Conservation (phyloP, 35 echinoderm and acorn worm genomes). For the Heliocidaris tuberculata region DNA sequence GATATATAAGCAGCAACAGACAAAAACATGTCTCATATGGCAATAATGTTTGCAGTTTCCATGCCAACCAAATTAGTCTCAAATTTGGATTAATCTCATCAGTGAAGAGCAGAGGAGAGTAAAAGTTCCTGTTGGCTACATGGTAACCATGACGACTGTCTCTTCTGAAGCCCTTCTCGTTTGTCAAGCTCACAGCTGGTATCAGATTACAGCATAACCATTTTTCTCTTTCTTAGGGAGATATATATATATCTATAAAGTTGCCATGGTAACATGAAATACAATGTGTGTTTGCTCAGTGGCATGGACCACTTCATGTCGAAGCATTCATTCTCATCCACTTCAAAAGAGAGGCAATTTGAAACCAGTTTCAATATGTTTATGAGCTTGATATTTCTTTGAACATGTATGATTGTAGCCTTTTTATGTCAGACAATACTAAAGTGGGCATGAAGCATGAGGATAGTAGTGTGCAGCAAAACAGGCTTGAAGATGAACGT, state of each 20-base stretch:
- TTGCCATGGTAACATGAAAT: conserved; percentile 24
- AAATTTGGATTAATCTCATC: conserved; percentile 22
- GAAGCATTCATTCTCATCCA: background rate
- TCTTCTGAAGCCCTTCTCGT: background rate
- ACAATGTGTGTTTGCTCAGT: conserved; percentile 24
- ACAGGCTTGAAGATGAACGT: background rate
- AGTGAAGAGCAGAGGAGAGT: conserved; percentile 25
- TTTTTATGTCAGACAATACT: background rate
- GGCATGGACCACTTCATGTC: background rate
- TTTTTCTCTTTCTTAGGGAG: background rate
- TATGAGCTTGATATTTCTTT: background rate
- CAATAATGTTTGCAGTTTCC: background rate
- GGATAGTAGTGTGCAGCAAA: background rate
- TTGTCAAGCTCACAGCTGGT: conserved; percentile 27
- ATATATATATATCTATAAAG: background rate
- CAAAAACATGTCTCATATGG: background rate
- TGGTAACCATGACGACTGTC: conserved; percentile 25
- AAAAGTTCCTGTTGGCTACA: conserved; percentile 24
- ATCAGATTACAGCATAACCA: background rate
- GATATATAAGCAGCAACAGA: background rate
- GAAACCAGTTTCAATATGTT: background rate
- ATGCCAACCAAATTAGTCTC: conserved; percentile 20
- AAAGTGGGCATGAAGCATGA: background rate
- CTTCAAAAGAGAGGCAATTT: conserved; percentile 1
- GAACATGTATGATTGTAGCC: background rate